phyloP scores from a whole-genome alignment of 2,888 invertebrate genomes.

The Ferrisia virgata region DNA sequence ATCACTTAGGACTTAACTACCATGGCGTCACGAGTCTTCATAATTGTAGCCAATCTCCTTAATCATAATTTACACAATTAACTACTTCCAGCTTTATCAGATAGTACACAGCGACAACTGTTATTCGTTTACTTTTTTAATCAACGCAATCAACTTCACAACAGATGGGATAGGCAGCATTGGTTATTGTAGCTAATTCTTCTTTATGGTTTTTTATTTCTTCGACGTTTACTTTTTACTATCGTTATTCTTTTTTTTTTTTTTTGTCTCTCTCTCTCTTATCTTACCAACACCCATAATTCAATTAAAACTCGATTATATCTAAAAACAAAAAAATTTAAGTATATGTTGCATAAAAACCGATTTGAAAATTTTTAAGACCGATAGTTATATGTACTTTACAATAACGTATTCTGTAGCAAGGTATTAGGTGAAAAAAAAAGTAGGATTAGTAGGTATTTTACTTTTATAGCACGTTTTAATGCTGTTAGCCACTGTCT shows the following conservation, averaged over 20 bases:
- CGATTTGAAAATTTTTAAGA: neutral
- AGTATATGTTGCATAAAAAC: neutral
- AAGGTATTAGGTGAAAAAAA: neutral
- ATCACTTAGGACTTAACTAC: slow-evolving; percentile 37
- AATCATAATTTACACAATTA: slow-evolving; percentile 46
- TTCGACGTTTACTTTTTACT: neutral
- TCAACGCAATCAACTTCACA: slow-evolving; percentile 32
- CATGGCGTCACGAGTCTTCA: slow-evolving; percentile 41
- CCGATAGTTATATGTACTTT: too few relatives aligned
- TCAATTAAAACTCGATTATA: neutral
- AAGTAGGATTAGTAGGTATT: slow-evolving; percentile 12
- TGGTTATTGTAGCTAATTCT: slow-evolving; percentile 30
- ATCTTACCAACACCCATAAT: neutral
- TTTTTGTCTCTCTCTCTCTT: neutral
- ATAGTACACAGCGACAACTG: slow-evolving; percentile 33
- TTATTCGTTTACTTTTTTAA: slow-evolving; percentile 33
- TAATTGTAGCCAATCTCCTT: slow-evolving; percentile 45
- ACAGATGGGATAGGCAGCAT: slow-evolving; percentile 31
- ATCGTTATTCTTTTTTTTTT: neutral
- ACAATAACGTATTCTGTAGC: neutral
- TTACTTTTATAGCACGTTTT: slow-evolving; percentile 28
- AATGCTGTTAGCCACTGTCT: neutral
- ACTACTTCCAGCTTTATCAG: slow-evolving; percentile 45
- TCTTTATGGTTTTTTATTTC: neutral
- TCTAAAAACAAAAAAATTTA: neutral